Percentiles rank a stretch among this genome's conserved stretches.
Conservation (phyloP, 2,113 vertebrate species). For the Cettia cetti region DNA sequence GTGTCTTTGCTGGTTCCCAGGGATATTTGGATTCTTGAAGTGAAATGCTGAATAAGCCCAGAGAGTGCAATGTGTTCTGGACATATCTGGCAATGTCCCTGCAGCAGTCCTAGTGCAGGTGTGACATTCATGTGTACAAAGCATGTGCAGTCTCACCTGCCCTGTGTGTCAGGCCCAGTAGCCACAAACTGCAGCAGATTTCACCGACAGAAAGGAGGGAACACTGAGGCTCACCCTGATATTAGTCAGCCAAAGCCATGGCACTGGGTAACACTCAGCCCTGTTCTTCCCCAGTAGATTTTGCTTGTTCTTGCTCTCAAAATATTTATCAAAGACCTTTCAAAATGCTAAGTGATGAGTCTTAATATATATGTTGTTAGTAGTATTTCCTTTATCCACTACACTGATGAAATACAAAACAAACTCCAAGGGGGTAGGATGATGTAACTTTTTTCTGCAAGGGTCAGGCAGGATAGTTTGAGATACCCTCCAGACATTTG, state of each 20-base stretch:
- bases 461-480: neutral
- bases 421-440: neutral
- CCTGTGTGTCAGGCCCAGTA: neutral
- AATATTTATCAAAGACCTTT: neutral
- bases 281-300: neutral
- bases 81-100: neutral
- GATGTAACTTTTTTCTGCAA: neutral
- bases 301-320: neutral
- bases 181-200: neutral
- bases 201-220: neutral
- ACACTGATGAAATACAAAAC: neutral
- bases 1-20: neutral
- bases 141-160: neutral
- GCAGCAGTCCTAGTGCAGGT: neutral
- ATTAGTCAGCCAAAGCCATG: neutral
- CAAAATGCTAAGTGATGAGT: neutral
- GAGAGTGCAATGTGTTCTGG: neutral
- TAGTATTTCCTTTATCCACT: neutral
- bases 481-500: neutral
- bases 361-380: neutral
- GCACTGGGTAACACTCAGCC: neutral
- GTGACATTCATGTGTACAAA: neutral
- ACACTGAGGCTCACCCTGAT: neutral
- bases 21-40: neutral
- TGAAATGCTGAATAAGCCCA: neutral